Percentiles rank a stretch among this genome's conserved stretches.
phyloP scores from a whole-genome alignment of 2,797 vertebrate species.

The Rousettus madagascariensis region DNA sequence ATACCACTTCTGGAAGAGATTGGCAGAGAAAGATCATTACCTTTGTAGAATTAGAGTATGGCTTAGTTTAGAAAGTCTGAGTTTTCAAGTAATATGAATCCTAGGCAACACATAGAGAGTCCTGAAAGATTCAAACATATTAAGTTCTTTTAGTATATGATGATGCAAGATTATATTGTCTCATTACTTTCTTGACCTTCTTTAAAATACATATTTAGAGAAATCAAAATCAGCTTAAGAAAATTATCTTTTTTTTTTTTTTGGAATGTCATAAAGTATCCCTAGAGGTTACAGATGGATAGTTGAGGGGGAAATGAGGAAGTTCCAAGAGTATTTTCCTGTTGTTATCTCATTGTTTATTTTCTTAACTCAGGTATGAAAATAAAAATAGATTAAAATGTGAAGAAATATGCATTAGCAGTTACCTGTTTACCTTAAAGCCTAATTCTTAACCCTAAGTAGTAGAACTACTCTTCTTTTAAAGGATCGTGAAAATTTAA shows the following conservation, averaged over 20 bases:
- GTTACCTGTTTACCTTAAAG: background rate
- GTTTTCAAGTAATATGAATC: background rate
- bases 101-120: background rate
- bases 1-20: background rate
- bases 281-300: background rate
- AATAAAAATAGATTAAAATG: background rate
- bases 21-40: background rate
- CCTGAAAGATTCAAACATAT: background rate
- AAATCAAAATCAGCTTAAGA: conserved; percentile 7
- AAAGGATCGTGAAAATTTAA: background rate
- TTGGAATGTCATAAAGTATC: background rate
- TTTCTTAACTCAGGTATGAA: background rate
- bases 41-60: background rate
- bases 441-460: background rate
- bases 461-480: background rate
- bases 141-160: background rate
- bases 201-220: background rate
- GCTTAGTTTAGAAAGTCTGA: background rate
- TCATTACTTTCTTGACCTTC: background rate
- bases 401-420: background rate
- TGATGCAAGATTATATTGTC: background rate
- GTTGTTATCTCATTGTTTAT: background rate
- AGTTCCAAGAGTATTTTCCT: background rate
- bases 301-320: background rate
- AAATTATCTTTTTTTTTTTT: background rate